phyloP scores from a whole-genome alignment of 2,888 invertebrate genomes.

The Drepanosiphum platanoidis region DNA sequence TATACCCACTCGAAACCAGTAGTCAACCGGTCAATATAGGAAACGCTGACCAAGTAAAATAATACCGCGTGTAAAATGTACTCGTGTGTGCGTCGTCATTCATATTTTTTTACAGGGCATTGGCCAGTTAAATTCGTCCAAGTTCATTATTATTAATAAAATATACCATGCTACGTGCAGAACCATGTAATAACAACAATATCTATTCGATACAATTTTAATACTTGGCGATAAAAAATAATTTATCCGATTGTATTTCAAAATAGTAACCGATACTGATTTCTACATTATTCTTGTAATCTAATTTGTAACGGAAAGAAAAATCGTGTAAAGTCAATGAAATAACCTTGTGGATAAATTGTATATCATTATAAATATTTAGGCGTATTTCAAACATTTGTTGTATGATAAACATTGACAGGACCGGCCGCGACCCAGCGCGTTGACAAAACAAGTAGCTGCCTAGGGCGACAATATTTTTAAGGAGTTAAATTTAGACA shows the following conservation, averaged over 20 bases:
- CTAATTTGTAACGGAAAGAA: background rate
- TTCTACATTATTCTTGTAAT: background rate
- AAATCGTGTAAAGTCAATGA: background rate
- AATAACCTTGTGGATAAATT: no score
- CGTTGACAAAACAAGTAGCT: no score
- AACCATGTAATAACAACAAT: background rate
- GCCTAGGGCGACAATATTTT: no score
- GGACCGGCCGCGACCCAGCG: no score
- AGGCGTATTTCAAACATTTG: no score
- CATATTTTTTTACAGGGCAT: background rate
- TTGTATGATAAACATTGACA: no score
- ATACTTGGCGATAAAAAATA: no score
- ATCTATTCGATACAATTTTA: no score
- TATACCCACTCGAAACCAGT: background rate
- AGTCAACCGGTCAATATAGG: background rate
- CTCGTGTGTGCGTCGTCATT: background rate
- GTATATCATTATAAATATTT: no score
- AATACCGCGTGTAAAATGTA: background rate
- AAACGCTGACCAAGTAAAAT: slow-evolving; percentile 10
- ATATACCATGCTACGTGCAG: background rate
- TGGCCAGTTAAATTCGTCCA: background rate
- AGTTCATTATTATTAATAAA: background rate
- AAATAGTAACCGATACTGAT: background rate
- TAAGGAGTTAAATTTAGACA: no score
- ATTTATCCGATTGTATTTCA: background rate